These are phyloP conservation scores for Ramazzottius varieornatus DNA, from an alignment of 2,888 invertebrate genomes.

Conservation along the genomic window DNA sequence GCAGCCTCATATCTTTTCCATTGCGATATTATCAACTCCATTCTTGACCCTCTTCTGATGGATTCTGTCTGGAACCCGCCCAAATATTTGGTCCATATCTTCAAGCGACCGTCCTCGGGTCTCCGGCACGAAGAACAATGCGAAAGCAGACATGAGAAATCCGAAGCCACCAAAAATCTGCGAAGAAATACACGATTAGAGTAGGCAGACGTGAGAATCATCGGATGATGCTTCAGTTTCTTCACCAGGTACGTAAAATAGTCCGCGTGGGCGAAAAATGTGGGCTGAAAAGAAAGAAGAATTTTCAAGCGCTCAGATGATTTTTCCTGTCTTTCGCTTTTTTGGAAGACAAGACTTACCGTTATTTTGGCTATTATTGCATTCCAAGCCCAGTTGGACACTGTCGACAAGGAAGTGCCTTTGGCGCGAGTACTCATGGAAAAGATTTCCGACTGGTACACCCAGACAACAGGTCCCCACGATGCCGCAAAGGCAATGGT, in stretches of 20 bases:
- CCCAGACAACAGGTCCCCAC: not conserved
- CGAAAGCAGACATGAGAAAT: not conserved
- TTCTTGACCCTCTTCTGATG: too few relatives aligned
- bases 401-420: not conserved
- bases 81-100: not conserved
- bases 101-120: not conserved
- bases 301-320: too few relatives aligned
- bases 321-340: too few relatives aligned
- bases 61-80: not conserved
- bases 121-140: not conserved
- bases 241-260: not conserved
- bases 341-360: not conserved
- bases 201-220: not conserved
- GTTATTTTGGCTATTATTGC: not conserved
- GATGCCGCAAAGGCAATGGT: not conserved
- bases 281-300: not conserved
- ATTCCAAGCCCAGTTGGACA: conserved; percentile 1
- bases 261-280: not conserved
- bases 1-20: too few relatives aligned
- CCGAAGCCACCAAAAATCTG: not conserved
- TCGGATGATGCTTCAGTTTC: too few relatives aligned
- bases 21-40: too few relatives aligned
- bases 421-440: not conserved
- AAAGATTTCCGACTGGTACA: not conserved
- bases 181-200: not conserved